phyloP scores from a whole-genome alignment of 1,140 invertebrate species.

The Trichonephila clavipes region DNA sequence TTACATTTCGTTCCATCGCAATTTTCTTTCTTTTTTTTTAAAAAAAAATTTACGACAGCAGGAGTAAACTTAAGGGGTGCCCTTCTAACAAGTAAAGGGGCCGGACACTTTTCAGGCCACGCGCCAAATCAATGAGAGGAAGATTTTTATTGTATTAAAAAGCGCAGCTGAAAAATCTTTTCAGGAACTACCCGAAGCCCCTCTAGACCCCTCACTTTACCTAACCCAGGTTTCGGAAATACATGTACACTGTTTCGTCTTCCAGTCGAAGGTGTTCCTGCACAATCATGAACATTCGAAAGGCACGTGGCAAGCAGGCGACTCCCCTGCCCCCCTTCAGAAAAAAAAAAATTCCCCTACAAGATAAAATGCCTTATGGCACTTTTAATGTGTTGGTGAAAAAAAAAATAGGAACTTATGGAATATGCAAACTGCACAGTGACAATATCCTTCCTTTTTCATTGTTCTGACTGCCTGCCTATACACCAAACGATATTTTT shows the following conservation, averaged over 20 bases:
- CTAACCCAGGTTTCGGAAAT: background rate
- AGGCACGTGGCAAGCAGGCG: slow-evolving; percentile 54
- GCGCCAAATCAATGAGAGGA: background rate
- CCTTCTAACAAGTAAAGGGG: background rate
- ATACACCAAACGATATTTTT: background rate
- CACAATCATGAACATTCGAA: background rate
- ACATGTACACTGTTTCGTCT: slow-evolving; percentile 4
- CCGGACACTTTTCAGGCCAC: background rate
- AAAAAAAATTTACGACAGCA: no score
- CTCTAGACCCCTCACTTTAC: background rate
- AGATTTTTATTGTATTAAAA: slow-evolving; percentile 52
- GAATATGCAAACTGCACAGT: background rate
- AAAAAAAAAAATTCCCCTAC: background rate
- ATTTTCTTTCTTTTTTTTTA: no score
- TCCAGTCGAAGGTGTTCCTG: background rate
- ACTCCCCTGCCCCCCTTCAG: no score
- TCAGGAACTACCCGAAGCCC: background rate
- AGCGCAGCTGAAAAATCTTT: slow-evolving; percentile 52
- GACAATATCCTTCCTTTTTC: slow-evolving; percentile 38
- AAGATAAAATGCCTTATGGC: slow-evolving; percentile 26
- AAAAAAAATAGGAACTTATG: background rate
- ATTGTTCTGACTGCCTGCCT: slow-evolving; percentile 40
- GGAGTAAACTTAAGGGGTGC: no score
- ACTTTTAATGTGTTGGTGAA: no score
- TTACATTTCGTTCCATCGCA: background rate